Evolutionary conservation across 1,140 invertebrate species (phyloP), one percentile per base, ranked within the genome.

Genomic region (Zaprionus vittiger): DNA sequence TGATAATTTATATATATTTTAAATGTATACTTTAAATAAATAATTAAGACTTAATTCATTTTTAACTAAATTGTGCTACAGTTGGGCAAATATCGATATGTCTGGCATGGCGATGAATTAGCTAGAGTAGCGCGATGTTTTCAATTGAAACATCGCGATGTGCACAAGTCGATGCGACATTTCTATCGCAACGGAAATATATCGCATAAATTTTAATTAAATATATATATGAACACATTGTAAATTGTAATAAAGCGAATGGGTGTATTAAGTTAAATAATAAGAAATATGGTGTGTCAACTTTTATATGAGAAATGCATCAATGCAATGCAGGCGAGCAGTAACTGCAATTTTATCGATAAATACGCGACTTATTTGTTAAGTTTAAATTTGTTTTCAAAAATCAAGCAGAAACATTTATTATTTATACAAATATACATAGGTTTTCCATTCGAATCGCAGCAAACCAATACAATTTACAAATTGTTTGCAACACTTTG

Each of bases 11-110:
- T 17, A 17, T 47, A 17, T 47, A 17, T 17, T 47, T 17, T 47
- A 17, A 17, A 17, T 31, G 31, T 55, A 55, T 12, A 34, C 24
- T 52, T 57, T 59, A 70, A 57, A 70, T 37, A 57, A 57, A 49
- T 26, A 37, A 56, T 34, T 5, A 38, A 68, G 62, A 49, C n/a
- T 9, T 57, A 38, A 70, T 38, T 63, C 72, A 74, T 74, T 20
- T 11, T 63, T 63, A 69, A 62, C 66, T 56, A 73, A 47, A 56
- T 74, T 70, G 49, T 70, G 57, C 71, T 60, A 28, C 28, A 31
- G 38, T 15, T 47, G 37, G 28, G 49, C 20, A 47, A 47, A 31
- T 17, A 52, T 73, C 70, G 69, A 73, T 73, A 59, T 57, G 28
- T 47, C 0, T 24, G 49, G 0, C 28, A 68, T 17, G 24, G 11